phyloP scores from a whole-genome alignment of 2,113 vertebrate species.

The Amphiprion ocellaris region DNA sequence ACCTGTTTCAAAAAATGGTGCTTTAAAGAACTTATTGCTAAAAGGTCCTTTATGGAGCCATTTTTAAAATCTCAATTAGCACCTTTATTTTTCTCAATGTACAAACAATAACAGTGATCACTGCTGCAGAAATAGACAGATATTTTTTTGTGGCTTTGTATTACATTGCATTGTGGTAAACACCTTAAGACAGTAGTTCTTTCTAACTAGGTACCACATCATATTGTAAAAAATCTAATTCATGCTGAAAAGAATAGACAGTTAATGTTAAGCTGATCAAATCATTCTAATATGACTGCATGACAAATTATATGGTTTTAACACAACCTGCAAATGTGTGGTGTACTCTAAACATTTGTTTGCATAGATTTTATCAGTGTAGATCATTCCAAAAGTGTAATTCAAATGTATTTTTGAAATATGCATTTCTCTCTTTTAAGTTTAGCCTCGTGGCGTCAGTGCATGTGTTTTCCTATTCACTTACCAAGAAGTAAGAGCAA shows the following conservation, averaged over 20 bases:
- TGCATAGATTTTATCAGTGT: not conserved
- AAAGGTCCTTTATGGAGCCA: too few species aligned
- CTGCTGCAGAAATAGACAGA: not conserved
- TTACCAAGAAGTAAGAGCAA: slow-evolving; percentile 42
- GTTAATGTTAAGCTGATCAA: too few species aligned
- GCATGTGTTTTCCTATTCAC: slow-evolving; percentile 48
- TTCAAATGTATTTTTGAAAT: not conserved
- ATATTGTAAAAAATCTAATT: too few species aligned
- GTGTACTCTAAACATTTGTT: not conserved
- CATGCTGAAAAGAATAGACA: too few species aligned
- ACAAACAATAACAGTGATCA: too few species aligned
- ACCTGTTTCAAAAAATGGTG: too few species aligned
- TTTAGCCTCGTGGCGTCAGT: slow-evolving; percentile 11
- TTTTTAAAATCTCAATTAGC: too few species aligned
- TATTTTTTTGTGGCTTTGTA: not conserved
- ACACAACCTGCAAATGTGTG: not conserved
- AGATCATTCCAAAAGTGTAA: too few species aligned
- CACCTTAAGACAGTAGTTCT: not conserved
- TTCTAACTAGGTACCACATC: too few species aligned
- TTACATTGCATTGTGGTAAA: not conserved
- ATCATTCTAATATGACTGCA: too few species aligned
- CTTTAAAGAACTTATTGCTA: too few species aligned
- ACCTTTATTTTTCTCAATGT: too few species aligned
- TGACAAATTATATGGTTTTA: not conserved
- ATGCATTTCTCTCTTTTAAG: slow-evolving; percentile 12